Evolutionary conservation across 2,888 invertebrate genomes (phyloP), one percentile per base, ranked within the genome.

Genomic region (Leptura quadrifasciata): DNA sequence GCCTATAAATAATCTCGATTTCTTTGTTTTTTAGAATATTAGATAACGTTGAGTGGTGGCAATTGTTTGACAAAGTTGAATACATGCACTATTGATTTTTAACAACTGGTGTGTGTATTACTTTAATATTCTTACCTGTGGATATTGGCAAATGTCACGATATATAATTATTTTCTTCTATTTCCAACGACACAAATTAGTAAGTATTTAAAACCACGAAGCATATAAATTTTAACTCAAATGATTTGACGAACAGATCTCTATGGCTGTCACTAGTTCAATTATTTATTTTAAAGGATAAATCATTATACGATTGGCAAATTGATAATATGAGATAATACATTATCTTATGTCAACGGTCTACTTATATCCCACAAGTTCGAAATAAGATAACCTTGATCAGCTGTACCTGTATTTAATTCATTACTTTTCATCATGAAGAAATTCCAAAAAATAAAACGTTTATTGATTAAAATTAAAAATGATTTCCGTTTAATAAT

Each of bases 331-430:
- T 21, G 57, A 57, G 57, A 57, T 57, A 57, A 57, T 20, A 57
- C 47, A 57, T 57, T 57, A 57, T 57, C 57, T 57, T 57, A 57
- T 18, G 57, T 57, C 57, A 57, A 57, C 57, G 57, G 57, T 57
- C 57, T 57, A 21, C 57, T 57, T 21, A 57, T 57, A 55, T 1
- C 21, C 57, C 20, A 57, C 57, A 57, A 57, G 57, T 18, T 57
- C 57, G 10, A 20, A 57, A 18, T 57, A 57, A 20, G 18, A 57
- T 21, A 57, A 57, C 57, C 57, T 57, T 57, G 57, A 57, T 18
- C 15, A 47, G 57, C 57, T 57, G 57, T 57, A 57, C 57, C 20
- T 57, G 57, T 57, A 20, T 10, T n/a, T 57, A 57, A 47, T 47
- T 47, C n/a, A 47, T 47, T 47, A n/a, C 47, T n/a, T 47, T 47